Percentiles rank a stretch among this genome's conserved stretches.
phyloP scores from a whole-genome alignment of 1,140 invertebrate species.

The Drosophila sulfurigaster region DNA sequence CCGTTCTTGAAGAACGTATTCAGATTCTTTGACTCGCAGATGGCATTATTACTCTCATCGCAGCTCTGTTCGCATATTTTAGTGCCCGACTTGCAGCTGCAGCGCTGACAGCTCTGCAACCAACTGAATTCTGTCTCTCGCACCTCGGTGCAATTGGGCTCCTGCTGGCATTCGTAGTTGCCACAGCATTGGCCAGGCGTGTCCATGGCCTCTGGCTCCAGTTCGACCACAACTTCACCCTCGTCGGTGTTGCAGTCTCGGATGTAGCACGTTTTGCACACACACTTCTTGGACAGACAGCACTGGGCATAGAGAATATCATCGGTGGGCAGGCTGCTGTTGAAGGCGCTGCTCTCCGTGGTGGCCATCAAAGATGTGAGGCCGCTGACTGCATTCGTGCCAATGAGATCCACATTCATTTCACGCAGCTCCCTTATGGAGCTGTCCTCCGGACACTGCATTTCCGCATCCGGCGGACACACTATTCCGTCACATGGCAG shows the following conservation, averaged over 20 bases:
- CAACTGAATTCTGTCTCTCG: slow-evolving; percentile 67
- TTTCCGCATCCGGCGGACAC: slow-evolving; percentile 72
- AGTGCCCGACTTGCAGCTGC: slow-evolving; percentile 61
- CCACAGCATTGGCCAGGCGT: slow-evolving; percentile 76
- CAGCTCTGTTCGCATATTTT: slow-evolving; percentile 71
- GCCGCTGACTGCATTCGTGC: slow-evolving; percentile 47
- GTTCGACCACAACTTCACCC: slow-evolving; percentile 64
- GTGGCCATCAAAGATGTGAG: slow-evolving; percentile 3
- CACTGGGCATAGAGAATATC: slow-evolving; percentile 58
- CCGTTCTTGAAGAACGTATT: slow-evolving; percentile 69
- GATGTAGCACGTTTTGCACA: slow-evolving; percentile 76
- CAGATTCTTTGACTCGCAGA: slow-evolving; percentile 72
- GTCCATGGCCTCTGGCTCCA: slow-evolving; percentile 65
- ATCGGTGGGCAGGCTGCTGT: slow-evolving; percentile 51
- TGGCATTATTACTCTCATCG: slow-evolving; percentile 60
- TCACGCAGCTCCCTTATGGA: slow-evolving; percentile 57
- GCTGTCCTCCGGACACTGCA: slow-evolving; percentile 77
- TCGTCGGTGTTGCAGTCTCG: slow-evolving; percentile 57
- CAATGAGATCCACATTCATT: slow-evolving; percentile 50
- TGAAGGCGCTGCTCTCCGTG: slow-evolving; percentile 26
- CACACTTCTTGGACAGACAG: slow-evolving; percentile 71
- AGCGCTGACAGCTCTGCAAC: slow-evolving; percentile 71
- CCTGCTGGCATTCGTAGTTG: slow-evolving; percentile 60
- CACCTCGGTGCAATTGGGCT: slow-evolving; percentile 70
- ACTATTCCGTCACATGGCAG: slow-evolving; percentile 60